Base-by-base conservation (phyloP, 2,888 invertebrate species). In the Calliopum simillimum region DNA sequence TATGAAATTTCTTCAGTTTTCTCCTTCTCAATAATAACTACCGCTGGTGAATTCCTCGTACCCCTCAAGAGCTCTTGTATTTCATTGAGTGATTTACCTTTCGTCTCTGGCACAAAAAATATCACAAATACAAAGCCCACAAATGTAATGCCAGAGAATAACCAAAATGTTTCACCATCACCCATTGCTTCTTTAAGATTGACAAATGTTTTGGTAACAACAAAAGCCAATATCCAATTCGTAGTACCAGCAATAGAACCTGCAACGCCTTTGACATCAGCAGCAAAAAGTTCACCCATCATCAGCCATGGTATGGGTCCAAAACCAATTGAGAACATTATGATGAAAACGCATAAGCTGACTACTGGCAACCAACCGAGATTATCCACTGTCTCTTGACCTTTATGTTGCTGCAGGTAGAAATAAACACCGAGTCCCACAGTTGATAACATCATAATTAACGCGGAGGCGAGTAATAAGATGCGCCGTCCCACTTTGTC, bases 271-370 rank as follows among this genome's bases (percentile, higher is more conserved):
- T 94, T 94, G 69, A 94, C 92, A 78, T 94, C 92, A 2, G 92
- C 88, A 58, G 94, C 89, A 83, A 96, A 93, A 11, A 96, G 87
- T 83, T 96, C 96, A 1, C 95, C 90, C 83, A 92, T 88, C 81
- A 86, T 92, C 88, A 95, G 89, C 86, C 86, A 86, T 0, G 96
- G 96, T 58, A 96, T 93, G 0, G 96, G 96, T 0, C 96, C 96
- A 79, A 92, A 92, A 58, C 96, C 96, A 41, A 95, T 80, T 0
- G 94, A 94, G 86, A 95, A 96, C 58, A 93, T 90, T 16, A 94
- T 85, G 16, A 95, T 91, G 84, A 94, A 96, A 2, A 93, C 73
- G 58, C 93, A 93, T 19, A 96, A 85, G 19, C 92, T 90, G 0
- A 90, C 76, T 3, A 96, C 85, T 0, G 96, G 95, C 67, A 96